Conservation (phyloP, 2,888 invertebrate genomes). For the Rosalia funebris region DNA sequence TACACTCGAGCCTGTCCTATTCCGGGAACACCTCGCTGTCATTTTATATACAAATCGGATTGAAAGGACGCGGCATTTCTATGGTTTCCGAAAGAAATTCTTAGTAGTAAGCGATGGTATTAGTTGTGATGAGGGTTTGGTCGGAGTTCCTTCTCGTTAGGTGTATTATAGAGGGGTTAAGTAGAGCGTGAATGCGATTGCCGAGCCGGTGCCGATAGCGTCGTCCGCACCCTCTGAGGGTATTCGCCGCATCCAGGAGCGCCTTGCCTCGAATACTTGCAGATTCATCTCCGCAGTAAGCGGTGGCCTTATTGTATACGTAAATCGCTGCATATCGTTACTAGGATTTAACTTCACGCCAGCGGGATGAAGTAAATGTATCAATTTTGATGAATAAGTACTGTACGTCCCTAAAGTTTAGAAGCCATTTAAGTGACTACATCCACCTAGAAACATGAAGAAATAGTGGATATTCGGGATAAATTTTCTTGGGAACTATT, state of each 20-base stretch:
- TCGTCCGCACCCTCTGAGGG: background rate
- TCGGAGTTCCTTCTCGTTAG: conserved; percentile 45
- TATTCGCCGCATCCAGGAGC: background rate
- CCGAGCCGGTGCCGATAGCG: conserved; percentile 36
- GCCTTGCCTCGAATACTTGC: background rate
- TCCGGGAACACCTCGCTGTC: background rate
- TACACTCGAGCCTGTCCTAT: background rate
- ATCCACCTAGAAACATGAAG: too few relatives aligned
- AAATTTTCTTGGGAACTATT: too few relatives aligned
- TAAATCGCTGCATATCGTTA: too few relatives aligned
- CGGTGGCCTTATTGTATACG: too few relatives aligned
- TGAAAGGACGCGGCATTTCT: conserved; percentile 12
- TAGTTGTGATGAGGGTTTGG: conserved; percentile 36
- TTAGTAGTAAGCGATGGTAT: conserved; percentile 4
- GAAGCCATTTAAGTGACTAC: too few relatives aligned
- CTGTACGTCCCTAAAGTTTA: too few relatives aligned
- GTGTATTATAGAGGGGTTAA: conserved; percentile 50
- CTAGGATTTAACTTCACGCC: too few relatives aligned
- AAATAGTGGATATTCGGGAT: too few relatives aligned
- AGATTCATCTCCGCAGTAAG: background rate
- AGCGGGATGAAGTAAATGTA: too few relatives aligned
- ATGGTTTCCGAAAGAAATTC: conserved; percentile 15
- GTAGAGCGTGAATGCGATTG: conserved; percentile 60
- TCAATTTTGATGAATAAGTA: too few relatives aligned
- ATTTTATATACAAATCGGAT: conserved; percentile 8